Conservation (phyloP, 1,140 invertebrate species). For the Argopecten irradians region DNA sequence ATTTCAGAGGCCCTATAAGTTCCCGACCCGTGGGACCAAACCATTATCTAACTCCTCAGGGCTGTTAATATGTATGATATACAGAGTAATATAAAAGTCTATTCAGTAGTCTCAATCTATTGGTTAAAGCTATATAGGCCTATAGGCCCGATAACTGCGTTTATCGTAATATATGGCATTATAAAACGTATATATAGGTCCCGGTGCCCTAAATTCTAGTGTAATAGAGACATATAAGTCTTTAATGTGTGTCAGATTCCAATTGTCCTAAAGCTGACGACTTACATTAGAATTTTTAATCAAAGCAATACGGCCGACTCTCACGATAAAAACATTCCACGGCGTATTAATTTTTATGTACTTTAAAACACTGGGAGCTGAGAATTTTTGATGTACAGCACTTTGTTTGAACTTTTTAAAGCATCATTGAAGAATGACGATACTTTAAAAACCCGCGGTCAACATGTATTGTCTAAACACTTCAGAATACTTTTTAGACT, state of each 20-base stretch:
- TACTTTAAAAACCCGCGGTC: too few species aligned
- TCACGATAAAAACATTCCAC: neutral
- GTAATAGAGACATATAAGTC: constrained; percentile 16
- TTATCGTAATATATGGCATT: constrained; percentile 1
- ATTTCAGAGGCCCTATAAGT: too few species aligned
- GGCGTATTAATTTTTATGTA: too few species aligned
- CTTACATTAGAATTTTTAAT: neutral
- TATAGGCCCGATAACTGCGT: neutral
- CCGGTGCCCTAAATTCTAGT: neutral
- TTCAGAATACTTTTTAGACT: too few species aligned
- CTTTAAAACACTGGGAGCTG: too few species aligned
- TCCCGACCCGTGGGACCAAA: neutral
- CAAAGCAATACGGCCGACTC: neutral
- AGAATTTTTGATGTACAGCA: too few species aligned
- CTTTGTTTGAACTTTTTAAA: too few species aligned
- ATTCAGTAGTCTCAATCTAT: neutral
- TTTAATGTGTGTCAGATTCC: neutral
- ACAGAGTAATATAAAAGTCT: neutral
- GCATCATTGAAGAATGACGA: too few species aligned
- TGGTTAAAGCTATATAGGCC: neutral
- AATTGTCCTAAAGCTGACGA: neutral
- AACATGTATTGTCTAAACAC: too few species aligned
- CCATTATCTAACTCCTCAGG: neutral
- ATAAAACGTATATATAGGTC: neutral
- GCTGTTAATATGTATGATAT: constrained; percentile 2